Evolutionary conservation across 2,888 invertebrate species (phyloP).

Genomic region (Epinotia demarniana): DNA sequence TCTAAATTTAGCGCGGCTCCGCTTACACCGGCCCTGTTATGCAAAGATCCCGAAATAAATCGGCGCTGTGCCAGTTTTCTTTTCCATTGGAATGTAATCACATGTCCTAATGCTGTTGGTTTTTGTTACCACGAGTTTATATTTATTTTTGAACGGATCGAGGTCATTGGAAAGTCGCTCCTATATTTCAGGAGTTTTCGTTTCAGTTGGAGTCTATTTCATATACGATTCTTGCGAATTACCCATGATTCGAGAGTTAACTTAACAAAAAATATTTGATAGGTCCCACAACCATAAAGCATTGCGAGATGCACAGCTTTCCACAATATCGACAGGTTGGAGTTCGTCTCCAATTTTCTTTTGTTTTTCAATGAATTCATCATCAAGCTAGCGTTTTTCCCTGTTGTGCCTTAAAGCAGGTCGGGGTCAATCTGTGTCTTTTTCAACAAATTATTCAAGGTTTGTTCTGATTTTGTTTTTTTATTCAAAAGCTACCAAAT

Average conservation of each 20-base stretch:
- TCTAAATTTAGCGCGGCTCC: constrained; percentile 39
- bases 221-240: background rate
- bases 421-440: too few species aligned
- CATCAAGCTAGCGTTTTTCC: too few species aligned
- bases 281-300: background rate
- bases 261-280: background rate
- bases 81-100: constrained; percentile 15
- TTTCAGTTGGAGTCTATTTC: background rate
- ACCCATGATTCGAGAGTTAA: background rate
- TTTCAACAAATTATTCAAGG: too few species aligned
- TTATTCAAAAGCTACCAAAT: background rate
- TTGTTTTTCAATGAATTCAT: too few species aligned
- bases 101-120: constrained; percentile 1
- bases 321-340: background rate
- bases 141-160: background rate
- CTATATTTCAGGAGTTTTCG: background rate
- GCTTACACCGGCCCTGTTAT: constrained; percentile 23
- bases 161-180: background rate
- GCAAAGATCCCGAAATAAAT: constrained; percentile 28
- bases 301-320: background rate
- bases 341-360: background rate
- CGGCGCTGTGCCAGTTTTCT: constrained; percentile 24
- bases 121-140: background rate
- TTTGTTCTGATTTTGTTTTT: background rate
- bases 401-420: too few species aligned